Conservation (phyloP, 2,113 vertebrate genomes). For the Genyomyrus donnyi region DNA sequence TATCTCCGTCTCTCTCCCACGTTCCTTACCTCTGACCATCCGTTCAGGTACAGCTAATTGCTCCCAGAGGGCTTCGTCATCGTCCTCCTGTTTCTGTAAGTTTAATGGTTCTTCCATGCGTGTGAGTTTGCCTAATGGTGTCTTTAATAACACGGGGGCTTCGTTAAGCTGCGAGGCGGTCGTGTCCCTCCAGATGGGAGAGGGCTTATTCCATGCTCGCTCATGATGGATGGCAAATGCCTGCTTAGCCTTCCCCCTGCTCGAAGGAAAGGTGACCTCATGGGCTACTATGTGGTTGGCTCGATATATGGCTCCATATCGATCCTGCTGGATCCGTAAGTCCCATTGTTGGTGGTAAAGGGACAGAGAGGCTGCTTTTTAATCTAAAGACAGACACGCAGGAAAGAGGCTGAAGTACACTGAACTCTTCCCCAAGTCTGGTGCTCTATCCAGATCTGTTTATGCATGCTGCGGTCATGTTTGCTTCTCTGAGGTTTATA, state of each 20-base stretch:
- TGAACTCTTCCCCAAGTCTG: background rate
- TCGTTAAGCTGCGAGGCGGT: background rate
- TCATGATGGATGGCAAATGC: background rate
- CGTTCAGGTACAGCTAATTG: background rate
- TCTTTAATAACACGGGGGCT: background rate
- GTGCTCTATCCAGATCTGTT: background rate
- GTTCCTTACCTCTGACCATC: background rate
- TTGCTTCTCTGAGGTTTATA: background rate
- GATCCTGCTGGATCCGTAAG: background rate
- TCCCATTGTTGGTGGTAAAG: background rate
- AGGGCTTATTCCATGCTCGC: background rate
- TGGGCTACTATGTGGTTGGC: background rate
- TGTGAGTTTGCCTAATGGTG: background rate
- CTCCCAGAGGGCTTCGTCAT: background rate
- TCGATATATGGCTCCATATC: background rate
- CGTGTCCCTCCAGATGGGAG: background rate
- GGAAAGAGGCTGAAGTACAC: background rate
- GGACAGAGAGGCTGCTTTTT: background rate
- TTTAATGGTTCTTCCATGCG: background rate
- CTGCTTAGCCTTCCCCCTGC: background rate
- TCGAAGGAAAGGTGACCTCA: background rate
- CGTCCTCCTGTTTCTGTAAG: background rate
- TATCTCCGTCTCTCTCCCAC: background rate
- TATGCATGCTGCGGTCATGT: background rate
- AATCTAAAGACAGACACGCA: background rate